Base-by-base conservation (phyloP, 2,888 invertebrate genomes). In the Platerodrilus igneus region DNA sequence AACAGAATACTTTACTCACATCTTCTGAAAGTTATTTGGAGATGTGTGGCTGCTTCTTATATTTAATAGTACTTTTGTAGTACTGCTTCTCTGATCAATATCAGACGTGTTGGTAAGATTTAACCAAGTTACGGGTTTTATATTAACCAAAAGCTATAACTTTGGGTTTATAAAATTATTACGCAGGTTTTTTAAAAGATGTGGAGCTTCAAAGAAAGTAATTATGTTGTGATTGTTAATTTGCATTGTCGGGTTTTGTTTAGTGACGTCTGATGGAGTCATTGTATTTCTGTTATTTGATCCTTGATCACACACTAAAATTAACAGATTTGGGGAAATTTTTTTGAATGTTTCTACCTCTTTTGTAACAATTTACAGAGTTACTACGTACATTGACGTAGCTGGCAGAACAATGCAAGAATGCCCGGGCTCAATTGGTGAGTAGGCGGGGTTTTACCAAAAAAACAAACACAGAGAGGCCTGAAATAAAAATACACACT, bases 91-190 rank as follows among this genome's bases (percentile, higher is more conserved):
- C 25, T 17, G 29, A 29, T 43, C 31, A 9, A 43, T 17, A 25
- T 38, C 25, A 19, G 36, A 46, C 7, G 39, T 43, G 6, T 34
- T 7, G 3, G 11, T 25, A 25, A 45, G 27, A 22, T 45, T 38
- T 18, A 16, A 21, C 41, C 45, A 45, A 11, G 40, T 27, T 20
- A 45, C 19, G 2, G 9, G 17, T n/a, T n/a, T 27, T 39, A 21
- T 26, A 13, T 6, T 30, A n/a, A 11, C 27, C 18, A 2, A 26
- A 14, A 13, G 37, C 29, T 18, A 13, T 13, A 39, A 30, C 25
- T 43, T 31, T 13, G 33, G 18, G n/a, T 40, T 41, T 32, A 40
- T 37, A 11, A 47, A 37, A 21, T 31, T 41, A 29, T 47, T 43
- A 33, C 47, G 10, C 3, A 47, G 11, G 13, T 33, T 38, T 33